Conservation (phyloP, 1,140 invertebrate species). For the Pogonomyrmex californicus region DNA sequence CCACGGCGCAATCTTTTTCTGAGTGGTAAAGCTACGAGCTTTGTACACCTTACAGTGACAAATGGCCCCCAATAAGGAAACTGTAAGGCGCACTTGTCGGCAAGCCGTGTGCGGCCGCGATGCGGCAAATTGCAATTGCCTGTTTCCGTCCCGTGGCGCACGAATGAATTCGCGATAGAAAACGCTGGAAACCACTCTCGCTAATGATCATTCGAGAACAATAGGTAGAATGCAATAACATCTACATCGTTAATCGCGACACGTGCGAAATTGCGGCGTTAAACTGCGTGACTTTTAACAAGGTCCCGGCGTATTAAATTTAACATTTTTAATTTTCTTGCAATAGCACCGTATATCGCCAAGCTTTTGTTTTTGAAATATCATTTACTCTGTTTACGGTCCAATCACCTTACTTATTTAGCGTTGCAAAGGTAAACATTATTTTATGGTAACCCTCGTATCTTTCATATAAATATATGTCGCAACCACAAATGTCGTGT, state of each 20-base stretch:
- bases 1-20: slow-evolving; percentile 36
- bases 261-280: background rate
- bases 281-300: background rate
- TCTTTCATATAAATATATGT: no score
- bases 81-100: slow-evolving; percentile 35
- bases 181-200: background rate
- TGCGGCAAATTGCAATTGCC: slow-evolving; percentile 30
- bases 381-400: background rate
- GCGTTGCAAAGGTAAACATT: background rate
- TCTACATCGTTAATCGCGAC: background rate
- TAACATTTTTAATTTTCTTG: slow-evolving; percentile 18
- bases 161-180: background rate
- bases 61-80: slow-evolving; percentile 51
- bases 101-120: background rate
- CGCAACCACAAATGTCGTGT: background rate
- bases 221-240: background rate
- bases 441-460: no score
- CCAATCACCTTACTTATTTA: background rate
- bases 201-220: slow-evolving; percentile 14
- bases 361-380: background rate
- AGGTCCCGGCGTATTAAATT: background rate
- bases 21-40: slow-evolving; percentile 43
- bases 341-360: background rate
- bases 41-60: slow-evolving; percentile 41
- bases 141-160: background rate